Evolutionary conservation across 2,797 vertebrate genomes (phyloP).

Genomic region (Sciaenops ocellatus): DNA sequence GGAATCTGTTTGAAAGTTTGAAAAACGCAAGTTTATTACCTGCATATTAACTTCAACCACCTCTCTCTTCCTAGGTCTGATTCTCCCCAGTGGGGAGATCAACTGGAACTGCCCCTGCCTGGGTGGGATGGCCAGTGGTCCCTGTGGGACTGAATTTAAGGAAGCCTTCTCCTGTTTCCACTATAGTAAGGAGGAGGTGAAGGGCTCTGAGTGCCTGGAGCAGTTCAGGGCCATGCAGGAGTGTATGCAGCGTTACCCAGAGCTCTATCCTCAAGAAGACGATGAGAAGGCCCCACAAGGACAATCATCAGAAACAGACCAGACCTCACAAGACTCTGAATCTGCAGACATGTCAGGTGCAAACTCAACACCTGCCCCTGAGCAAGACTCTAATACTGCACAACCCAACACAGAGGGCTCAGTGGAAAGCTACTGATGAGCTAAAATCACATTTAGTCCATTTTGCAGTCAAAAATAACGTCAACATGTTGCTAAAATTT

Average conservation of each 20-base stretch:
- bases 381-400: slow-evolving; percentile 56
- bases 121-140: slow-evolving; percentile 95
- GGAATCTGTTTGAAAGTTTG: neutral
- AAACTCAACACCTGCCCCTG: slow-evolving; percentile 34
- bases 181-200: slow-evolving; percentile 92
- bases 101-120: slow-evolving; percentile 97
- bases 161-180: slow-evolving; percentile 97
- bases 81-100: slow-evolving; percentile 93
- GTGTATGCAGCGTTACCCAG: slow-evolving; percentile 94
- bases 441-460: neutral
- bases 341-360: slow-evolving; percentile 23
- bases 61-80: slow-evolving; percentile 86
- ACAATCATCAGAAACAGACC: slow-evolving; percentile 72
- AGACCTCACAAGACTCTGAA: slow-evolving; percentile 56
- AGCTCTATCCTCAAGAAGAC: slow-evolving; percentile 92
- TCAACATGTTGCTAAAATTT: neutral
- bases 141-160: slow-evolving; percentile 95
- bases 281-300: slow-evolving; percentile 82
- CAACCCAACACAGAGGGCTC: slow-evolving; percentile 60
- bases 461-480: neutral
- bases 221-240: slow-evolving; percentile 95
- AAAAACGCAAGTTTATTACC: neutral
- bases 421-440: slow-evolving; percentile 58
- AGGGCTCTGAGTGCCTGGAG: slow-evolving; percentile 93
- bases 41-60: neutral